Conservation (phyloP, 2,113 vertebrate genomes). For the Oreochromis spilurus region DNA sequence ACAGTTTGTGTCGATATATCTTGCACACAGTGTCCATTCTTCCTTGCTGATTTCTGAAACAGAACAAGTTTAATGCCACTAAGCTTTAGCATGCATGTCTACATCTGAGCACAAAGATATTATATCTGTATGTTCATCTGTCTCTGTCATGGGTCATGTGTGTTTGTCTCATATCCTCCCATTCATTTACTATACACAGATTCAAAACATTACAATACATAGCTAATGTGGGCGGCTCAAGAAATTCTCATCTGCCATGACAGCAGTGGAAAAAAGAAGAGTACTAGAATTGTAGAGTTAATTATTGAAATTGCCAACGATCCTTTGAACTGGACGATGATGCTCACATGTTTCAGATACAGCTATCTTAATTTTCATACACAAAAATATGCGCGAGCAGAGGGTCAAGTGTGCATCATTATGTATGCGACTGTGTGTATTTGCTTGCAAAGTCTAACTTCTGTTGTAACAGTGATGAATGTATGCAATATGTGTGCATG, state of each 20-base stretch:
- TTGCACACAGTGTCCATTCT: neutral
- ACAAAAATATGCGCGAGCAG: constrained; percentile 7
- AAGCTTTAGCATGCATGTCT: neutral
- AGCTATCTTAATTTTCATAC: neutral
- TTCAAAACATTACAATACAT: neutral
- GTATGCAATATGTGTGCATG: constrained; percentile 72
- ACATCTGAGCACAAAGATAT: neutral
- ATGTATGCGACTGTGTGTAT: constrained; percentile 1
- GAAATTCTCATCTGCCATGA: neutral
- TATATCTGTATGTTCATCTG: neutral
- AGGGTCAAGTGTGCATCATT: neutral
- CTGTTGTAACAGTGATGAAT: constrained; percentile 70
- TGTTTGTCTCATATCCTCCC: neutral
- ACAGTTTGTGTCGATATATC: neutral
- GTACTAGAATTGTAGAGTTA: neutral
- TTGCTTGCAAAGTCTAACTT: constrained; percentile 47
- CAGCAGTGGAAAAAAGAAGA: neutral
- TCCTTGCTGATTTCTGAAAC: neutral
- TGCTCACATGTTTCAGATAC: neutral
- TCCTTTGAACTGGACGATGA: neutral
- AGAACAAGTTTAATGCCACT: neutral
- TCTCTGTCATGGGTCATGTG: neutral
- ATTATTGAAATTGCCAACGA: neutral
- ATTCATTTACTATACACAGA: neutral
- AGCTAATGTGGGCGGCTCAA: neutral